Conservation (phyloP, 2,888 invertebrate species). For the Caenorhabditis zanzibari region DNA sequence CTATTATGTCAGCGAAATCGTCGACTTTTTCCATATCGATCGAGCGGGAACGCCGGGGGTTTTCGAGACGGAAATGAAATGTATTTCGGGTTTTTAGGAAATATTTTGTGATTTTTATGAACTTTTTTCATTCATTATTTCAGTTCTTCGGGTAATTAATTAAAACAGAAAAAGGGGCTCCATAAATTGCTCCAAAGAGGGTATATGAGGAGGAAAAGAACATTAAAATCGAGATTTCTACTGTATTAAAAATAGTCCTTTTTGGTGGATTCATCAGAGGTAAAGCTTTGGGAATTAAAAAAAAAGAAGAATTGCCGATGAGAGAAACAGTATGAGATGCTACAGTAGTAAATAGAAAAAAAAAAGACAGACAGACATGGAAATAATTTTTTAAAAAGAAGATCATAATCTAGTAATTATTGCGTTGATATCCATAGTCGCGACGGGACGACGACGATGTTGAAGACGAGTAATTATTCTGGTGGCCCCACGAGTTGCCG, state of each 20-base stretch:
- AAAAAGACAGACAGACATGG: neutral
- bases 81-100: conserved; percentile 1
- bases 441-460: conserved; percentile 9
- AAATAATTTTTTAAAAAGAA: neutral
- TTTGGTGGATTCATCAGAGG: too few relatives aligned
- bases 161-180: too few relatives aligned
- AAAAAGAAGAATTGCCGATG: too few relatives aligned
- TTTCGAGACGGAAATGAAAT: neutral
- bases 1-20: conserved; percentile 73
- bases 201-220: too few relatives aligned
- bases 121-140: too few relatives aligned
- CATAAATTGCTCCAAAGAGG: too few relatives aligned
- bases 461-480: neutral
- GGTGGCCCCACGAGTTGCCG: conserved; percentile 1
- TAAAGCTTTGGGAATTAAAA: too few relatives aligned
- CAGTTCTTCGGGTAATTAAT: too few relatives aligned
- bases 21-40: conserved; percentile 72
- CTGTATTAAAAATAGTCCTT: too few relatives aligned
- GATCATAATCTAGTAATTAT: conserved; percentile 24
- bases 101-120: too few relatives aligned
- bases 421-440: conserved; percentile 23
- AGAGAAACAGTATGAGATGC: too few relatives aligned
- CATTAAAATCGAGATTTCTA: too few relatives aligned
- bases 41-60: conserved; percentile 16
- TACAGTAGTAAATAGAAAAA: neutral